These are phyloP conservation scores for Mechanitis mazaeus DNA, from an alignment of 2,888 invertebrate species.

Conservation along the genomic window DNA sequence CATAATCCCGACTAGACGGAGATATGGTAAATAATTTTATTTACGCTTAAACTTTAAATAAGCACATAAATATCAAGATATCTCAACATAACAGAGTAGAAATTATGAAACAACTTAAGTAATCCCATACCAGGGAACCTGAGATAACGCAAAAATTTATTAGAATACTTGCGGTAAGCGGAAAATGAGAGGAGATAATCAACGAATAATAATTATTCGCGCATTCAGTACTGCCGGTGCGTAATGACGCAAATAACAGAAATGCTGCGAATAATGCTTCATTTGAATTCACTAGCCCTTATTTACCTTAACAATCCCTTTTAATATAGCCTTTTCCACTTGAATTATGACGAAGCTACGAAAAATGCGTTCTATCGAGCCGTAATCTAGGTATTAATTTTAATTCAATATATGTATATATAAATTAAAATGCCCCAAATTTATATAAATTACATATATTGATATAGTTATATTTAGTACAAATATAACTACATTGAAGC, in stretches of 20 bases:
- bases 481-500: background rate
- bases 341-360: slow-evolving; percentile 27
- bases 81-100: background rate
- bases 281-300: slow-evolving; percentile 29
- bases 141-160: slow-evolving; percentile 2
- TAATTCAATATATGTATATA: too few species aligned
- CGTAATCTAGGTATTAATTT: background rate
- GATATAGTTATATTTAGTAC: background rate
- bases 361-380: slow-evolving; percentile 7
- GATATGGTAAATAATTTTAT: too few species aligned
- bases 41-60: background rate
- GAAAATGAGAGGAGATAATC: slow-evolving; percentile 3
- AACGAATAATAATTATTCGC: slow-evolving; percentile 3
- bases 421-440: too few species aligned
- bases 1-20: too few species aligned
- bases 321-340: slow-evolving; percentile 32
- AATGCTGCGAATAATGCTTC: slow-evolving; percentile 10
- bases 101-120: background rate
- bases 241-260: slow-evolving; percentile 15
- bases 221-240: slow-evolving; percentile 9
- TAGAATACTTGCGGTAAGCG: slow-evolving; percentile 4
- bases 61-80: background rate
- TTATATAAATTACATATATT: too few species aligned
- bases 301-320: slow-evolving; percentile 39
- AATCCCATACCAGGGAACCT: background rate